A percentile compares a stretch with the other conserved stretches of the same genome.
phyloP scores from a whole-genome alignment of 92 coral and sea anemone genomes.

The Phenganax stokvisi region DNA sequence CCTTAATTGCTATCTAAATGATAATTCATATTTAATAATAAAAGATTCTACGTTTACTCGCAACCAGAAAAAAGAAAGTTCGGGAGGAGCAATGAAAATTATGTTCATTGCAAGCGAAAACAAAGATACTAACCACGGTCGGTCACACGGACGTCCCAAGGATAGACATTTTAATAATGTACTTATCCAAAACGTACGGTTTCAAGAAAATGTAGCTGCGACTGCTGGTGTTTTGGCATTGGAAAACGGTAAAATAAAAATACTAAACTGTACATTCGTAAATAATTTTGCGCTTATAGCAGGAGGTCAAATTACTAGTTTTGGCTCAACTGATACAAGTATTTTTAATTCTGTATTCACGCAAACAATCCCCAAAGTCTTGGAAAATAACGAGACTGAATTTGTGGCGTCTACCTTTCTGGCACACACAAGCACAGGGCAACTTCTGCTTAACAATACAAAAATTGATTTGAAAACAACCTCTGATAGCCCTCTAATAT shows the following conservation, averaged over 20 bases:
- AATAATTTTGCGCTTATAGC: slow-evolving; percentile 54
- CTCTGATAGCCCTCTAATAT: slow-evolving; percentile 19
- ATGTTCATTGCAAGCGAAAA: slow-evolving; percentile 13
- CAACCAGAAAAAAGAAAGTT: slow-evolving; percentile 8
- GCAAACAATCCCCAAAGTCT: slow-evolving; percentile 19
- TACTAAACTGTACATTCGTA: slow-evolving; percentile 48
- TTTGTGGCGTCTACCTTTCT: slow-evolving; percentile 23
- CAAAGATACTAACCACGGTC: slow-evolving; percentile 16
- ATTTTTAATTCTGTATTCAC: slow-evolving; percentile 25
- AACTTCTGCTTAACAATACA: slow-evolving; percentile 35
- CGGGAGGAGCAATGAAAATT: slow-evolving; percentile 38
- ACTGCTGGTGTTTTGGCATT: slow-evolving; percentile 57
- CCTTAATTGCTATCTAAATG: slow-evolving; percentile 15
- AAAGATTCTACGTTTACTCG: slow-evolving; percentile 19
- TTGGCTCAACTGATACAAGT: slow-evolving; percentile 15
- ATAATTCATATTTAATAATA: neutral
- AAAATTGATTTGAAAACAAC: neutral
- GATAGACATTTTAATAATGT: slow-evolving; percentile 45
- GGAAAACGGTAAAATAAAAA: slow-evolving; percentile 43
- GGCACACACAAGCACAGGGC: slow-evolving; percentile 31
- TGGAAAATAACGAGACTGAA: neutral
- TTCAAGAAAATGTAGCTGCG: slow-evolving; percentile 54
- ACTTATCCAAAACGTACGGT: slow-evolving; percentile 39
- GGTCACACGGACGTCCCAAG: neutral
- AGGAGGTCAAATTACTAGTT: slow-evolving; percentile 7